These are phyloP conservation scores for Drosophila ercepeae DNA, from an alignment of 1,140 invertebrate genomes.

Conservation along the genomic window DNA sequence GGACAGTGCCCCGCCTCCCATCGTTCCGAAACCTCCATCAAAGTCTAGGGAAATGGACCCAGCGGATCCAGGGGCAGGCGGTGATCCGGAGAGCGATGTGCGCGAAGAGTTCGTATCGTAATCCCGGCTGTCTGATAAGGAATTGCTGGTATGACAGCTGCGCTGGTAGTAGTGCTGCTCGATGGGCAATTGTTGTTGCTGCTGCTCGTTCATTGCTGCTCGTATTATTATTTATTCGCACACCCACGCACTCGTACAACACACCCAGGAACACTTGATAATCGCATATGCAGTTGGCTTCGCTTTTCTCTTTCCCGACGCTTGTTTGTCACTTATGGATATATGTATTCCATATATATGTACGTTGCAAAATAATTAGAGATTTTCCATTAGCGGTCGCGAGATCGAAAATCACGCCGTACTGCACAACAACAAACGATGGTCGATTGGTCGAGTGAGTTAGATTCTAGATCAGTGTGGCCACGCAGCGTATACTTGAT, in stretches of 20 bases:
- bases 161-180: constrained; percentile 43
- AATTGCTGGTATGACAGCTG: constrained; percentile 60
- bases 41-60: constrained; percentile 44
- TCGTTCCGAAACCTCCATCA: constrained; percentile 32
- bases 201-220: constrained; percentile 70
- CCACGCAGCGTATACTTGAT: background rate
- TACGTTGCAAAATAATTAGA: constrained; percentile 64
- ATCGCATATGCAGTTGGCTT: constrained; percentile 60
- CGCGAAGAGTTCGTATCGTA: constrained; percentile 77
- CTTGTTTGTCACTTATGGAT: constrained; percentile 60
- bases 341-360: constrained; percentile 37
- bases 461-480: background rate
- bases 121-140: constrained; percentile 78
- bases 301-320: constrained; percentile 1
- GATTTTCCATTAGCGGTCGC: constrained; percentile 45
- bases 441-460: constrained; percentile 33
- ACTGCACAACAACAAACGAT: constrained; percentile 56
- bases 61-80: constrained; percentile 42
- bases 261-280: constrained; percentile 12
- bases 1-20: constrained; percentile 24
- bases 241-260: constrained; percentile 31
- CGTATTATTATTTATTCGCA: constrained; percentile 58
- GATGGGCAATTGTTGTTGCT: constrained; percentile 43
- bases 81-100: constrained; percentile 66
- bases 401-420: constrained; percentile 48